Evolutionary conservation across 35 echinoderm and acorn worm genomes (phyloP).

Genomic region (Holothuria glaberrima): DNA sequence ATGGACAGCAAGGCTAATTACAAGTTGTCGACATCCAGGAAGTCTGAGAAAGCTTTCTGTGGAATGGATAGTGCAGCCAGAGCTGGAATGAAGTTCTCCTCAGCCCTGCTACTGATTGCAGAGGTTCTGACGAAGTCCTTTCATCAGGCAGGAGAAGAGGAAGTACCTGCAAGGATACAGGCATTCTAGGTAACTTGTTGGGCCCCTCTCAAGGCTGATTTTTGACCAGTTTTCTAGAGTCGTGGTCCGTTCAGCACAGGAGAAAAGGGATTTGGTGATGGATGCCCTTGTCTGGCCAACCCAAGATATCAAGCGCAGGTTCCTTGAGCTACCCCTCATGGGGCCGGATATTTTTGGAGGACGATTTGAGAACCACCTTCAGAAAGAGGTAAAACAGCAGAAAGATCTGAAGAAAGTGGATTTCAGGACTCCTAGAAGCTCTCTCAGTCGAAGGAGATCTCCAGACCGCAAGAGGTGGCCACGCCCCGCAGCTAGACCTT

Average conservation of each 20-base stretch:
- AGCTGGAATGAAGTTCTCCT: background rate
- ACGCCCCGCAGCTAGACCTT: background rate
- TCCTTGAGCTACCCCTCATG: background rate
- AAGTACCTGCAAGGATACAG: constrained; percentile 9
- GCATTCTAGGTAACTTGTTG: background rate
- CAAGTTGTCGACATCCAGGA: background rate
- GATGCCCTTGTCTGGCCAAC: background rate
- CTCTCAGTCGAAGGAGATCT: background rate
- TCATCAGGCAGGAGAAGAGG: background rate
- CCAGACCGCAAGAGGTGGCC: background rate
- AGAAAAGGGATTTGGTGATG: constrained; percentile 1
- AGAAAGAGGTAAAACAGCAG: background rate
- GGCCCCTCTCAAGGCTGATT: background rate
- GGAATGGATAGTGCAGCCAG: constrained; percentile 17
- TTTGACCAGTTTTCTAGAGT: constrained; percentile 19
- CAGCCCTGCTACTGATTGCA: constrained; percentile 5
- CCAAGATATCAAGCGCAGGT: constrained; percentile 18
- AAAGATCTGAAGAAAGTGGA: constrained; percentile 8
- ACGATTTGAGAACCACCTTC: background rate
- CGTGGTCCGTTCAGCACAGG: background rate
- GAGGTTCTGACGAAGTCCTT: background rate
- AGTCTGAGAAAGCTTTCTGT: background rate
- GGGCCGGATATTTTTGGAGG: constrained; percentile 19
- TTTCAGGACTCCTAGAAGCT: background rate
- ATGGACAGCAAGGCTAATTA: constrained; percentile 9